Evolutionary conservation across 2,888 invertebrate species (phyloP), one percentile per base, ranked within the genome.

Genomic region (Xylota segnis): DNA sequence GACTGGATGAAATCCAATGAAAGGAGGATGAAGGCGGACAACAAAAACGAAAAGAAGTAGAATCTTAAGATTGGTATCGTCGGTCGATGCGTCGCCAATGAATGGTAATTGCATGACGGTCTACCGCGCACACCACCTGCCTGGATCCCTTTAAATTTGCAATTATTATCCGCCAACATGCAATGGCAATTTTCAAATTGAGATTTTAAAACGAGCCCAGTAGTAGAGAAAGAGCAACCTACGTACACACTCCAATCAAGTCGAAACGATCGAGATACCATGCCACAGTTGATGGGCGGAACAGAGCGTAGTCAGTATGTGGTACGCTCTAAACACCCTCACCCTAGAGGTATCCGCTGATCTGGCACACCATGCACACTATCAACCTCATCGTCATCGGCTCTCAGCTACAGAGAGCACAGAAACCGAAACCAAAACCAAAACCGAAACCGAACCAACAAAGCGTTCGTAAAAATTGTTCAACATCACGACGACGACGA

Each of bases 301-400:
- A 70, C 79, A 27, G 68, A 65, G 34, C 56, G 34, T 74, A 78
- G 23, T 23, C 23, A 23, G 63, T 65, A 66, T 76, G 75, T 75
- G 68, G 75, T 75, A 59, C 84, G 50, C 47, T 71, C 40, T 40
- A n/a, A 75, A 84, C 81, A 81, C 75, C 84, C 75, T 79, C 75
- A 76, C 79, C 84, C 84, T 71, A 61, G 84, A 84, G 84, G 75
- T 81, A 84, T 84, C 79, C 75, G 65, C 66, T 66, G 79, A 84
- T 76, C 70, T 71, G 81, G 75, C 71, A 75, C 72, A 58, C 43
- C 54, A 68, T 61, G 72, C 56, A 50, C 68, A 27, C 71, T 59
- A 79, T 79, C 71, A 70, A 71, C 70, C n/a, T 61, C 59, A 71
- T 65, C 83, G 58, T 66, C 61, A 74, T 72, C 72, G 70, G 59